Percentiles rank a stretch among this genome's conserved stretches.
Evolutionary conservation across 2,888 invertebrate species (phyloP).

Genomic region (Exephanes ischioxanthus): DNA sequence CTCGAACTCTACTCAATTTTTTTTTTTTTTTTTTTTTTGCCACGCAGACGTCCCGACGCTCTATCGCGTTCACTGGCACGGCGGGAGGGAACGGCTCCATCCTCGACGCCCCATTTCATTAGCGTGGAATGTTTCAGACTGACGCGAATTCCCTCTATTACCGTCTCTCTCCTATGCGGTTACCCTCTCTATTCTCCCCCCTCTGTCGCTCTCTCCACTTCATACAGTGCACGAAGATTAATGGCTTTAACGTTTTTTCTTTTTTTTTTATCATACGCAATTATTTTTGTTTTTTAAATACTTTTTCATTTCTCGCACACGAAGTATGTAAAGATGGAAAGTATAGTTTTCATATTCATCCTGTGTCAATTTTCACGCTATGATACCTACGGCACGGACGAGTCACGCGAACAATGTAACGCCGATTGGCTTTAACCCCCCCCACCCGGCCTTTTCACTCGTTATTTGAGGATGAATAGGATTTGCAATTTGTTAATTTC

Average conservation of each 20-base stretch:
- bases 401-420: not conserved
- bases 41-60: slow-evolving; percentile 47
- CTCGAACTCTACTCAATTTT: slow-evolving; percentile 45
- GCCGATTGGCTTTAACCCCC: not conserved
- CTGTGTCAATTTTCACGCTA: not conserved
- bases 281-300: slow-evolving; percentile 17
- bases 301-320: no score
- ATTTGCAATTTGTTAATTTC: not conserved
- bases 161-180: slow-evolving; percentile 20
- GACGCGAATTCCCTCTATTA: slow-evolving; percentile 50
- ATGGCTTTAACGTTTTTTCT: slow-evolving; percentile 27
- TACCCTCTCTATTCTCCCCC: slow-evolving; percentile 2
- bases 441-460: not conserved
- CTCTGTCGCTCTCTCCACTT: slow-evolving; percentile 3
- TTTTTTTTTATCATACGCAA: slow-evolving; percentile 4
- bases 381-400: not conserved
- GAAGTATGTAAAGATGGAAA: not conserved
- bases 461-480: not conserved
- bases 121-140: slow-evolving; percentile 64
- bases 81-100: slow-evolving; percentile 52
- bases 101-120: slow-evolving; percentile 66
- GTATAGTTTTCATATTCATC: not conserved
- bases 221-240: slow-evolving; percentile 39
- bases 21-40: slow-evolving; percentile 30
- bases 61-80: slow-evolving; percentile 49